Evolutionary conservation across 2,797 vertebrate genomes (phyloP), one percentile per base, ranked within the genome.

Genomic region (Eremophila alpestris): DNA sequence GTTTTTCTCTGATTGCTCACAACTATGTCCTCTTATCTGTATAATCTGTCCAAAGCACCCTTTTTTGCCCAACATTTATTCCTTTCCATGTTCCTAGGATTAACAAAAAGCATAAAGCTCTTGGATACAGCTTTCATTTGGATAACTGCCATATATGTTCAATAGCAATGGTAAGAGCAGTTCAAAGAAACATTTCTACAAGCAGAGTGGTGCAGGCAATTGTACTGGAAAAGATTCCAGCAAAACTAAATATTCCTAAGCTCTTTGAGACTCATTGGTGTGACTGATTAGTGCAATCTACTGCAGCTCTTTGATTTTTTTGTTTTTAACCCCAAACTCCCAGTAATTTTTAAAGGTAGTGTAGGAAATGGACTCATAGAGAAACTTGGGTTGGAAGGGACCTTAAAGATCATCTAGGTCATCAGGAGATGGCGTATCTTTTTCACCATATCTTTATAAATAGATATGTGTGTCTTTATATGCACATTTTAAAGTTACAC

Each of bases 91-190:
- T 87, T 95, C 88, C 63, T 70, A 87, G 75, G 29, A 93, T 90
- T 93, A 79, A 65, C 43, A 91, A 87, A 89, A 96, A 84, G 24
- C 70, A 74, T 41, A 92, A 89, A 32, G 54, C 24, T 52, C 41
- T 59, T 64, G 58, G 52, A 54, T 59, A 89, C 94, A 40, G 38
- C 26, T 41, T 65, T 73, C 34, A 80, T 54, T 90, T 88, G 81
- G 78, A 52, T 71, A 89, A 92, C 18, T 93, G 95, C 70, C 32
- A 80, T 51, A 46, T n/a, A 69, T 59, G 52, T 83, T 79, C 89
- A 83, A 95, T 59, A 83, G 70, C 30, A 96, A 56, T 85, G 9
- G 3, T 89, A 93, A 87, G 52, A 75, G 41, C 40, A 78, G 89
- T 94, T 89, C 24, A 81, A 71, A 87, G 45, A 60, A 38, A n/a